Base-by-base conservation (phyloP, 2,113 vertebrate species). In the Hyla sarda region DNA sequence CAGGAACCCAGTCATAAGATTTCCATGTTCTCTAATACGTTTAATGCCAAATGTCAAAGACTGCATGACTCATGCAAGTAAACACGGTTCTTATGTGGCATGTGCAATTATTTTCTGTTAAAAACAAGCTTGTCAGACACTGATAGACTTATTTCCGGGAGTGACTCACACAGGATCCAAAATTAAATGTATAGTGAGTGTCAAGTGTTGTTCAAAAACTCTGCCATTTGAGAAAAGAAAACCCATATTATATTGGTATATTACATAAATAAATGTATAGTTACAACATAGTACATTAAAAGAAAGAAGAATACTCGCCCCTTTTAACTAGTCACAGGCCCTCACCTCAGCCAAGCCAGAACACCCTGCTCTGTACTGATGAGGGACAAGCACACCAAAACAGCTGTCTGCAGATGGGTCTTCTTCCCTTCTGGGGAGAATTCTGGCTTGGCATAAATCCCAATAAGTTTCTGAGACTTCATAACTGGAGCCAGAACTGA, bases 21-120 rank as follows among this genome's bases (percentile, higher is more conserved):
- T 54, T 34, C 41, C 32, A 5, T 77, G 74, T 48, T 52, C 25
- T 77, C 2, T 77, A 54, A 77, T 28, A 77, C 75, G 54, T 77
- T 54, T 54, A 32, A 32, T 54, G 50, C 7, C 2, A 54, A 54
- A 54, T 77, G 75, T 54, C 19, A 77, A 54, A 54, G 28, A 32
- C 28, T 54, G 50, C 14, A 54, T 77, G 75, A 54, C 75, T 71
- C 67, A 77, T 54, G 48, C 25, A 32, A 77, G 74, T 32, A 77
- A 77, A 77, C 75, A 52, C 2, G 48, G 0, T 77, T 54, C 16
- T 32, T 17, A 77, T 9, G 30, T 77, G 8, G 28, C 48, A 54
- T 30, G 75, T 77, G 75, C 11, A 25, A 30, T 54, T 77, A 54
- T 52, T 48, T 30, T 19, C 28, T 54, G 48, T 34, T 54, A 54